Base-by-base conservation (phyloP, 2,888 invertebrate genomes). In the Morpho deidamia region DNA sequence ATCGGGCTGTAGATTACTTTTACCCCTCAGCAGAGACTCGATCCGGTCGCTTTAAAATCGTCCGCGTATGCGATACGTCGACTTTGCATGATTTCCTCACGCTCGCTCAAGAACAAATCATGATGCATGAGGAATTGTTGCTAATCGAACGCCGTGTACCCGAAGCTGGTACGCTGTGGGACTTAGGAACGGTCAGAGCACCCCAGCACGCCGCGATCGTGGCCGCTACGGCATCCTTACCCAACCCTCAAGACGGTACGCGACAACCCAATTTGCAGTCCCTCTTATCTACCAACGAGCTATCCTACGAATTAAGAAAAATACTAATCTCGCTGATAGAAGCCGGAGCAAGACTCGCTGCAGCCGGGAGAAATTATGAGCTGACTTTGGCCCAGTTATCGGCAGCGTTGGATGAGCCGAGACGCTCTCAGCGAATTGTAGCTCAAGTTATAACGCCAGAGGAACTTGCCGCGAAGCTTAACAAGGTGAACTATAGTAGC, bases 241-340 rank as follows among this genome's bases (percentile, higher is more conserved):
- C 88, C 0, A 59, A 70, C 0, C 81, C 89, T 1, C 74, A 76
- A 39, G 75, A 71, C 54, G 54, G 72, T 0, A 62, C 79, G 0
- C 64, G 82, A 7, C 88, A 88, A 51, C 89, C 88, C 0, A 85
- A 89, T 49, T 68, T 89, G 0, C 88, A 88, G 52, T 81, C 89
- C 0, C 58, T 89, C 2, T 65, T 89, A 0, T 84, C 89, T 0
- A 89, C 89, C 0, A 88, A 89, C 52, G 89, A 89, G 58, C 52
- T 89, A 3, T 81, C 88, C 0, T 82, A 74, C 35, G 89, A 89
- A 53, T 59, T 89, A 38, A 66, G 77, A 2, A 89, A 89, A 59
- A 89, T 89, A 32, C 60, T 89, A 0, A 89, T 89, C 60, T 87
- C 88, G 1, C 60, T 89, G 12, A 80, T 89, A 33, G 88, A 88